Evolutionary conservation across 1,140 invertebrate species (phyloP).

Genomic region (Eurosta solidaginis): DNA sequence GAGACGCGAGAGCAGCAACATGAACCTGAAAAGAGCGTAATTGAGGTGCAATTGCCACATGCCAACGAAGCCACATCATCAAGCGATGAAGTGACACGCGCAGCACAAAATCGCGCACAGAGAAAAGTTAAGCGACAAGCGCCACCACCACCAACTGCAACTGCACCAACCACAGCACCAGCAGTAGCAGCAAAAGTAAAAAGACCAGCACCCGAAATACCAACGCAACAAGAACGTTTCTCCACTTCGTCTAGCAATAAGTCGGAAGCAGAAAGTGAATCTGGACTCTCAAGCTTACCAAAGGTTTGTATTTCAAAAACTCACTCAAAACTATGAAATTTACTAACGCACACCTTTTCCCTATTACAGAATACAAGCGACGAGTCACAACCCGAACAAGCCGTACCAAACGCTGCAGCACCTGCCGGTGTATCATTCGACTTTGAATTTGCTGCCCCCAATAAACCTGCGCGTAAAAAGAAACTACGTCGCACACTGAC

Average conservation of each 20-base stretch:
- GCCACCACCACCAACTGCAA: background rate
- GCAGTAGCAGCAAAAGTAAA: background rate
- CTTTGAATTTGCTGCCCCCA: conserved; percentile 45
- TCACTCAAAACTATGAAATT: background rate
- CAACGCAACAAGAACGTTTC: background rate
- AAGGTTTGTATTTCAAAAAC: conserved; percentile 43
- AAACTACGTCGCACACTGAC: conserved; percentile 53
- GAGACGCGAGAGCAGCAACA: conserved; percentile 33
- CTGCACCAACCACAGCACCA: background rate
- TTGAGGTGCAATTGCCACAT: conserved; percentile 32
- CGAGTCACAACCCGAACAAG: conserved; percentile 47
- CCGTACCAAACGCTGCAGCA: conserved; percentile 11
- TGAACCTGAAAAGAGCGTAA: background rate
- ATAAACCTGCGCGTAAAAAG: conserved; percentile 53
- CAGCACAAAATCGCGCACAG: background rate
- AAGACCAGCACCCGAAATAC: conserved; percentile 18
- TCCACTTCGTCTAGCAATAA: conserved; percentile 42
- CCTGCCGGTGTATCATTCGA: background rate
- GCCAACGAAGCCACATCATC: conserved; percentile 5
- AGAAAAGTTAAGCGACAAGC: background rate
- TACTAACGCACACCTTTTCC: background rate
- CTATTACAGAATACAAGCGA: conserved; percentile 46
- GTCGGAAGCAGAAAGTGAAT: conserved; percentile 51
- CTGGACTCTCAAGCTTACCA: conserved; percentile 47
- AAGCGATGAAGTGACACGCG: background rate